Evolutionary conservation across 2,888 invertebrate species (phyloP), one percentile per base, ranked within the genome.

Genomic region (Dasysyrphus tricinctus): DNA sequence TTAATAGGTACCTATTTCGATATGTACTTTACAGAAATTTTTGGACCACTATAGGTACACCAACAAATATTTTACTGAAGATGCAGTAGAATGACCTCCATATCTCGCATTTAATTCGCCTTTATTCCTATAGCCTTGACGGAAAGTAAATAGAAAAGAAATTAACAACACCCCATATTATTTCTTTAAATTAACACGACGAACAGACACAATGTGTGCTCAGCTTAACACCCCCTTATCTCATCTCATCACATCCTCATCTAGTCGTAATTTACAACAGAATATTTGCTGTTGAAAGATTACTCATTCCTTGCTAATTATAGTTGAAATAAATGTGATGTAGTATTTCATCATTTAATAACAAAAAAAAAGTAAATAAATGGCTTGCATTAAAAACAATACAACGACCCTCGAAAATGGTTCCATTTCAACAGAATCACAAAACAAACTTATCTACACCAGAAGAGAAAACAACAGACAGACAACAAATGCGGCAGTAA

Each of bases 401-500:
- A 49, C 54, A n/a, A 54, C 51, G 39, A 69, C 51, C 69, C 69
- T 69, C 37, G n/a, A 69, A 69, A 69, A 51, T 47, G 49, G 57
- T 34, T 34, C 9, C 11, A 34, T 57, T 34, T 57, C 57, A 59
- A 59, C 37, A 59, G 34, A 11, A 32, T 59, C 16, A 12, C 32
- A 12, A 57, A 34, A 0, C 3, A 39, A 37, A 24, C 24, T 24
- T 24, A 59, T 37, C 37, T 37, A 59, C 4, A 59, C 59, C 19
- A 39, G 2, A n/a, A 14, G 9, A 39, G 47, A 37, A 42, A 14
- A 39, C 14, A 47, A 11, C 32, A 47, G 47, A 24, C 69, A 69
- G 44, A 47, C n/a, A 65, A 44, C 19, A 24, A 67, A 69, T 69
- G 69, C 80, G 75, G 70, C 39, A 84, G 79, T 84, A 76, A 79